Evolutionary conservation across 1,140 invertebrate genomes (phyloP), one percentile per base, ranked within the genome.

Genomic region (Odontomachus brunneus): DNA sequence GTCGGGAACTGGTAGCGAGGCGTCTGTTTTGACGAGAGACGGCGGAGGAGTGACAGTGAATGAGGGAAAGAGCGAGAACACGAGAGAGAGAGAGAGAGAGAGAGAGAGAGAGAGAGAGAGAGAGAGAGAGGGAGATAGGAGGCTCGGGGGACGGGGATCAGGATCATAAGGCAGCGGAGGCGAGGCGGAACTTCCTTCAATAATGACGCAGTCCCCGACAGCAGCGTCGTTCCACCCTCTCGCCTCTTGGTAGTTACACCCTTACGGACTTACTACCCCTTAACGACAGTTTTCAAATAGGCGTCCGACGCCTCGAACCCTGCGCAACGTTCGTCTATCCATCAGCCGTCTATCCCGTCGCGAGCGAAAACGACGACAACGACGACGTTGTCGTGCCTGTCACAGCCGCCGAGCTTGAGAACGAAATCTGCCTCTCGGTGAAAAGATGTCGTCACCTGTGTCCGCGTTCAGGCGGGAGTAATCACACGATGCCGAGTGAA

Each of bases 211-310:
- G 88, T 76, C 84, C 83, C 84, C 83, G 78, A 85, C 87, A 76
- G 65, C 88, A 80, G 81, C 51, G 69, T 83, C 66, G 85, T 90
- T 90, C 91, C 86, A 92, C 84, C 91, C 92, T 93, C 92, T 88
- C 90, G 90, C 86, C 82, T 82, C 89, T 82, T 82, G 80, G 66
- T 85, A 89, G 86, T 90, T 90, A 86, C 87, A 90, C 83, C 89
- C 87, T 89, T 84, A 83, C 78, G 62, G 84, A 88, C 84, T 90
- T 90, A 87, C 88, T 84, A 89, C 75, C 89, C 89, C 87, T 89
- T 90, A 89, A 89, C 84, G 84, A 90, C 89, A 89, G 87, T 90
- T 90, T 90, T 88, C 85, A 86, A 88, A 89, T 89, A 86, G 89
- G 57, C 75, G 84, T 88, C 88, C 81, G 78, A 59, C 78, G 76